Base-by-base conservation (phyloP, 2,797 vertebrate genomes). In the Poeciliopsis gracilis region DNA sequence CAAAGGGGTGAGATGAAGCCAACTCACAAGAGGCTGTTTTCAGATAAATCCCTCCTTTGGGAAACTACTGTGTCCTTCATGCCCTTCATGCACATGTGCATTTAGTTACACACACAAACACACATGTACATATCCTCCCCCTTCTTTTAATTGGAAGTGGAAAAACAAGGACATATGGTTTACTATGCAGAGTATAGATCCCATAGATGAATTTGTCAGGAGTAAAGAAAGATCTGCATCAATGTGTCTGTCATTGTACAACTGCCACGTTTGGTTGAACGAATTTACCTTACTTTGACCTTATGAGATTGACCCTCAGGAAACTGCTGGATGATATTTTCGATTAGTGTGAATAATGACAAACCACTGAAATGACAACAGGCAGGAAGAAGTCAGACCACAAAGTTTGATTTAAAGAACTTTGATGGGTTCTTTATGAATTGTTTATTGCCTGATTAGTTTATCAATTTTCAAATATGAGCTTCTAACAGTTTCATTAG, bases 11-110 rank as follows among this genome's bases (percentile, higher is more conserved):
- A 90, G 91, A 91, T 93, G 87, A 92, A 81, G 87, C 73, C 73
- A 73, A 90, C 91, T 93, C 92, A 92, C 69, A 81, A 84, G 88
- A 92, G 81, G 83, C 78, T 87, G 77, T 88, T 86, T 86, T 78
- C 77, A 85, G 83, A 90, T 82, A 81, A 85, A 90, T 82, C 85
- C 86, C 82, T 90, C 89, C 84, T 87, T 73, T 2, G 80, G 86
- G 88, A 91, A 80, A 86, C 85, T 59, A 82, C 84, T 84, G 84
- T 57, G 82, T 90, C 84, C 83, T 85, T 75, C 13, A 23, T 90
- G 88, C 84, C 92, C 89, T 92, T 92, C 84, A 90, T 81, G 87
- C 86, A 85, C 85, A 88, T 78, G 82, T 85, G 69, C 82, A 73
- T 78, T n/a, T 49, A 82, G 75, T 80, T 78, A 74, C 28, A 73